A percentile compares a stretch with the other conserved stretches of the same genome.
phyloP scores from a whole-genome alignment of 2,888 invertebrate genomes.

The Drosophila flavopinicola region DNA sequence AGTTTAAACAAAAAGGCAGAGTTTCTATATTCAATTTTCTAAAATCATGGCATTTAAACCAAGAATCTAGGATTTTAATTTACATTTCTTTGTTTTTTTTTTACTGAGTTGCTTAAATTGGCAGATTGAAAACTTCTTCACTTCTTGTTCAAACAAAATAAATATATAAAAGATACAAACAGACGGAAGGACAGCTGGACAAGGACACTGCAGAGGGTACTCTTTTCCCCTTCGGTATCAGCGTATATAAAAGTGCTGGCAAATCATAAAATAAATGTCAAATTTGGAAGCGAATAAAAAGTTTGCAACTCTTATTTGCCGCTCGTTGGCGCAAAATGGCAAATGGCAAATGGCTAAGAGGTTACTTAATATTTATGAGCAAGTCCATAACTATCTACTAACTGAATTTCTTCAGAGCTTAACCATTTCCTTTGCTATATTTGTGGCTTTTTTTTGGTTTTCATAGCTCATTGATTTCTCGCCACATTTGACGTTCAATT shows the following conservation, averaged over 20 bases:
- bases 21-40: no score
- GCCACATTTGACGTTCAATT: background rate
- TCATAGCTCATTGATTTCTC: background rate
- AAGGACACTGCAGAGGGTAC: background rate
- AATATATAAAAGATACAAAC: no score
- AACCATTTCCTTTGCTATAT: no score
- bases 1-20: no score
- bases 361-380: slow-evolving; percentile 2
- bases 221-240: background rate
- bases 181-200: no score
- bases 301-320: background rate
- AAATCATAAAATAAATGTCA: slow-evolving; percentile 4
- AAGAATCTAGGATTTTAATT: no score
- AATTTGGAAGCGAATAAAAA: background rate
- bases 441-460: background rate
- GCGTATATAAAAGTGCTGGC: background rate
- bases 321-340: background rate
- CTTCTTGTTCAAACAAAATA: background rate
- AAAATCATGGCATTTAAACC: no score
- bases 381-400: background rate
- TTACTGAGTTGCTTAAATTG: no score
- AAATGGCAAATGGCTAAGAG: background rate
- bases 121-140: slow-evolving; percentile 3
- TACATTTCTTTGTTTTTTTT: no score
- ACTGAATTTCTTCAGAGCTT: background rate